Percentiles rank a stretch among this genome's conserved stretches.
These are phyloP conservation scores for Leptinotarsa texana DNA, from an alignment of 1,140 invertebrate genomes.

Conservation along the genomic window DNA sequence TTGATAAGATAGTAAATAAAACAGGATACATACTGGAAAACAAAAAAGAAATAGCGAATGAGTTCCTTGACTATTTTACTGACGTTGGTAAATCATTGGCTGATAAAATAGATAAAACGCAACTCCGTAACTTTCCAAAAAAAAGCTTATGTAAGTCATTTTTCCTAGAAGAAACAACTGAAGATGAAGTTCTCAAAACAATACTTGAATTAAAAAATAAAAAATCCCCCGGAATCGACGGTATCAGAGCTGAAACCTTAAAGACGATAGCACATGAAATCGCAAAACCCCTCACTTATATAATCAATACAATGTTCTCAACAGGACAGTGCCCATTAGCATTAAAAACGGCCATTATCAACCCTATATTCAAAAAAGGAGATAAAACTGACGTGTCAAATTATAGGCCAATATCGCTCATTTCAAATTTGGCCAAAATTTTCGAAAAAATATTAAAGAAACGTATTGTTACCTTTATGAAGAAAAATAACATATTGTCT, in stretches of 20 bases:
- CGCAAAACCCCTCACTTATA: neutral
- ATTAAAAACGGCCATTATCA: neutral
- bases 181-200: neutral
- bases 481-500: neutral
- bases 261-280: neutral
- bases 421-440: neutral
- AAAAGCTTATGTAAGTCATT: neutral
- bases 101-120: neutral
- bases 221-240: slow-evolving; percentile 15
- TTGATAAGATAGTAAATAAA: neutral
- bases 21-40: neutral
- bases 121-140: neutral
- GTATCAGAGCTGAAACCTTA: slow-evolving; percentile 6
- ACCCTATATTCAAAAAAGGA: neutral
- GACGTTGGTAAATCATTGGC: neutral
- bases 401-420: neutral
- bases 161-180: neutral
- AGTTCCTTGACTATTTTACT: slow-evolving; percentile 7
- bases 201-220: slow-evolving; percentile 9
- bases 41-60: slow-evolving; percentile 9
- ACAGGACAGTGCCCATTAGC: neutral
- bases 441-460: neutral
- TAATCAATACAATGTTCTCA: neutral
- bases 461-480: neutral
- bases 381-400: neutral